Evolutionary conservation across 2,113 vertebrate species (phyloP).

Genomic region (Bambusicola thoracicus): DNA sequence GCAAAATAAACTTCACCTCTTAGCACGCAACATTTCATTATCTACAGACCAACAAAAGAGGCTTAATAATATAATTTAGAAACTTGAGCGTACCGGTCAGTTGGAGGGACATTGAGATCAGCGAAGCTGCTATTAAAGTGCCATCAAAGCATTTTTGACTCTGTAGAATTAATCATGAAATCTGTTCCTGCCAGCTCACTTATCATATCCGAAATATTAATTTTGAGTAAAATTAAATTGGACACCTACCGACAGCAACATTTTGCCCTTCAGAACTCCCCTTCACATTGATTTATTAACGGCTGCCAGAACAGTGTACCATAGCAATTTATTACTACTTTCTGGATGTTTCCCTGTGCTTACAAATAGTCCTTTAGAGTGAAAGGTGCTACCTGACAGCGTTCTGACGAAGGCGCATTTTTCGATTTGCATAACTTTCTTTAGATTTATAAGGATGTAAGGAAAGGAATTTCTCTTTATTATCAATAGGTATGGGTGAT

Average conservation of each 20-base stretch:
- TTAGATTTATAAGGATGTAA: conserved; percentile 68
- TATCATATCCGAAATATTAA: conserved; percentile 88
- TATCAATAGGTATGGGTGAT: conserved; percentile 48
- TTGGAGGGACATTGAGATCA: conserved; percentile 77
- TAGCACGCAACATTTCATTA: conserved; percentile 49
- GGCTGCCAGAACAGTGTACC: conserved; percentile 79
- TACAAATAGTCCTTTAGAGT: conserved; percentile 80
- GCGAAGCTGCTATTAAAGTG: conserved; percentile 79
- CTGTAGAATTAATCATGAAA: conserved; percentile 84
- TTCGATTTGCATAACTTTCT: conserved; percentile 78
- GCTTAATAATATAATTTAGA: conserved; percentile 70
- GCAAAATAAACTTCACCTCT: conserved; percentile 8
- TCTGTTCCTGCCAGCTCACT: conserved; percentile 85
- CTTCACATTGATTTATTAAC: conserved; percentile 87
- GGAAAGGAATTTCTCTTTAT: conserved; percentile 66
- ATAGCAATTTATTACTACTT: conserved; percentile 81
- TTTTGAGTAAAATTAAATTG: conserved; percentile 86
- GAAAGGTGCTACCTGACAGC: conserved; percentile 79
- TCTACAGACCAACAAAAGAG: conserved; percentile 54
- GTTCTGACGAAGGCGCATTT: conserved; percentile 73
- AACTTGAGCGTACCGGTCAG: conserved; percentile 48
- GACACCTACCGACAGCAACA: conserved; percentile 86
- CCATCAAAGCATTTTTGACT: conserved; percentile 83
- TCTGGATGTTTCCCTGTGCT: conserved; percentile 78
- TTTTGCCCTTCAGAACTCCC: conserved; percentile 87